Evolutionary conservation across 2,888 invertebrate genomes (phyloP), one percentile per base, ranked within the genome.

Genomic region (Abrostola triplasia): DNA sequence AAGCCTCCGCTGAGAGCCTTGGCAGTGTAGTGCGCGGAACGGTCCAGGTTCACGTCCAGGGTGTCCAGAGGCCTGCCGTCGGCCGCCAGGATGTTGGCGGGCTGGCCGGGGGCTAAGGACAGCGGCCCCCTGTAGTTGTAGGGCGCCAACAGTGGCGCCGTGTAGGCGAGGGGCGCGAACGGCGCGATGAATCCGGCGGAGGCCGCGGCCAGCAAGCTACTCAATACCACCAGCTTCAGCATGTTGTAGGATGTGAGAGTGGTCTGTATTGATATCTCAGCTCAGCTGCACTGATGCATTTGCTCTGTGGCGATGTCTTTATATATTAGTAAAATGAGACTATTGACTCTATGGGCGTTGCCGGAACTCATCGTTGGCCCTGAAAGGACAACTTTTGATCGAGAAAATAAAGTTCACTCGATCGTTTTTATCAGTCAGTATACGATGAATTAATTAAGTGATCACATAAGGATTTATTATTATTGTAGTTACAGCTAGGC

Each of bases 151-250:
- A 84, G 40, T 0, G 88, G 78, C 49, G 87, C 64, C 35, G 83
- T 56, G 80, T 88, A 86, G 13, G 85, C 82, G 37, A 71, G 50
- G 11, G 84, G 79, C 6, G 79, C 57, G 58, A 77, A 57, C 52
- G 62, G 67, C 41, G 71, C 70, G 61, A 13, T 13, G 1, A 41
- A n/a, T 41, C 81, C 63, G 13, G 96, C 95, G 65, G 93, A 89
- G 72, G 93, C 95, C 74, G 95, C 90, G 80, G 96, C 95, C 88
- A 96, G 81, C 82, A 96, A 85, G 90, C 95, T 95, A 84, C 94
- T 95, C 92, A 96, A 95, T 89, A 95, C 95, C 93, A 95, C 95
- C 94, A 94, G 87, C 84, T 93, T 93, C 88, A 93, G 84, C 94
- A 95, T 94, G 79, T 82, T 92, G 88, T 13, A 57, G 24, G 81